Evolutionary conservation across 2,888 invertebrate species (phyloP).

Genomic region (Cryptophagus acutangulus): DNA sequence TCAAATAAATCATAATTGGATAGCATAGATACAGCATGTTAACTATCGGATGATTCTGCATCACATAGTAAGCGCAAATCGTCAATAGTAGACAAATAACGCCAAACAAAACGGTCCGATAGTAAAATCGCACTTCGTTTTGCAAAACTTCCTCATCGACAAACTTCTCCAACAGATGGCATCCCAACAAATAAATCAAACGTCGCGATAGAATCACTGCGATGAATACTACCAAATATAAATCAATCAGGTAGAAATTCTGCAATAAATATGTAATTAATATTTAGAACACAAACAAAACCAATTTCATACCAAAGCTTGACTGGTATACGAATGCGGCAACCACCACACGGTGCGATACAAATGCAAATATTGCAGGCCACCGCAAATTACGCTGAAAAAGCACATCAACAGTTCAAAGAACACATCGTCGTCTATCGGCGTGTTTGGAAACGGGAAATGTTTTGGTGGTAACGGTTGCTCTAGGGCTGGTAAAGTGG

Average conservation of each 20-base stretch:
- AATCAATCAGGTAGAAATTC: constrained; percentile 94
- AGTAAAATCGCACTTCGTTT: constrained; percentile 30
- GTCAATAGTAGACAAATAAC: constrained; percentile 57
- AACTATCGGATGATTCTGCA: constrained; percentile 68
- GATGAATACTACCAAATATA: constrained; percentile 80
- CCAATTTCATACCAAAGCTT: constrained; percentile 79
- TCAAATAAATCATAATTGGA: constrained; percentile 77
- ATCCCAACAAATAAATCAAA: constrained; percentile 57
- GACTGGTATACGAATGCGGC: constrained; percentile 82
- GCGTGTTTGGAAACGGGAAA: constrained; percentile 73
- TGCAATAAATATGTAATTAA: constrained; percentile 50
- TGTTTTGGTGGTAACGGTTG: constrained; percentile 66
- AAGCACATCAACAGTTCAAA: constrained; percentile 84
- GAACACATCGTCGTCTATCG: constrained; percentile 72
- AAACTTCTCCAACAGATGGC: constrained; percentile 35
- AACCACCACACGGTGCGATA: constrained; percentile 98
- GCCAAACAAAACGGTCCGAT: constrained; percentile 60
- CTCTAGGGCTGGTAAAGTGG: constrained; percentile 40
- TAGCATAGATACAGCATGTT: constrained; percentile 82
- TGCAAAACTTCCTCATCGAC: constrained; percentile 30
- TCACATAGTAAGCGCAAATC: constrained; percentile 68
- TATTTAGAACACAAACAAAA: constrained; percentile 8
- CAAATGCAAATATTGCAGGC: constrained; percentile 88
- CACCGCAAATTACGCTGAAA: constrained; percentile 72
- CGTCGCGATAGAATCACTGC: constrained; percentile 74